phyloP scores from a whole-genome alignment of 2,113 vertebrate genomes.

The Pollimyrus isidori region DNA sequence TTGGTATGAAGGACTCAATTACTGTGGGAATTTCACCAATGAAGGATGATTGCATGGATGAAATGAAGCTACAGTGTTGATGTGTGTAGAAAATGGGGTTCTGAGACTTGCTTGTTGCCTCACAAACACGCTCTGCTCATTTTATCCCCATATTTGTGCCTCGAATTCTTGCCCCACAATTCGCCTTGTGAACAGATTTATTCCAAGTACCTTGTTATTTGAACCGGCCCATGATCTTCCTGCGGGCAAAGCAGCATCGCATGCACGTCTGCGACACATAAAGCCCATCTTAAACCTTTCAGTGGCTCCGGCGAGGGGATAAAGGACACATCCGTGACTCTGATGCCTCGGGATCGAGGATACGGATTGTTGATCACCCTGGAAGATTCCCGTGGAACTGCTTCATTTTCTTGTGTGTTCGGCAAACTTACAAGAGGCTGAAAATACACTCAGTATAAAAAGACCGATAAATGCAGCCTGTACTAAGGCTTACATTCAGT shows the following conservation, averaged over 20 bases:
- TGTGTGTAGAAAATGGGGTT: not conserved
- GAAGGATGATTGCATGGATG: not conserved
- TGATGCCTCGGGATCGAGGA: constrained; percentile 36
- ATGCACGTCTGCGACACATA: constrained; percentile 19
- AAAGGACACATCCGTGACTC: constrained; percentile 45
- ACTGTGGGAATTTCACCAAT: not conserved
- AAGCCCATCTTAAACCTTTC: constrained; percentile 45
- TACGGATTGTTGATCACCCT: constrained; percentile 42
- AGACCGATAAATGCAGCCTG: not conserved
- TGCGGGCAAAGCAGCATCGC: constrained; percentile 39
- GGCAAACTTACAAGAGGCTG: not conserved
- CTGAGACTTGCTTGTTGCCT: not conserved
- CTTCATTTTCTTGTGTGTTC: not conserved
- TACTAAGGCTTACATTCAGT: not conserved
- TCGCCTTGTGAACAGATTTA: constrained; percentile 59
- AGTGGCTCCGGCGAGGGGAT: not conserved
- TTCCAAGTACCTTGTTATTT: constrained; percentile 57
- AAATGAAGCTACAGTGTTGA: not conserved
- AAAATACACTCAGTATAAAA: not conserved
- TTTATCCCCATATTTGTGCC: constrained; percentile 3
- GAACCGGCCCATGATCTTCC: constrained; percentile 53
- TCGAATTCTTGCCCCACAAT: constrained; percentile 22
- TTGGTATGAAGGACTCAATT: not conserved
- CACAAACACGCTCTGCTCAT: not conserved
- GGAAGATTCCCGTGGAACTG: constrained; percentile 34